Evolutionary conservation across 2,888 invertebrate species (phyloP), one percentile per base, ranked within the genome.

Genomic region (Parascotia fuliginaria): DNA sequence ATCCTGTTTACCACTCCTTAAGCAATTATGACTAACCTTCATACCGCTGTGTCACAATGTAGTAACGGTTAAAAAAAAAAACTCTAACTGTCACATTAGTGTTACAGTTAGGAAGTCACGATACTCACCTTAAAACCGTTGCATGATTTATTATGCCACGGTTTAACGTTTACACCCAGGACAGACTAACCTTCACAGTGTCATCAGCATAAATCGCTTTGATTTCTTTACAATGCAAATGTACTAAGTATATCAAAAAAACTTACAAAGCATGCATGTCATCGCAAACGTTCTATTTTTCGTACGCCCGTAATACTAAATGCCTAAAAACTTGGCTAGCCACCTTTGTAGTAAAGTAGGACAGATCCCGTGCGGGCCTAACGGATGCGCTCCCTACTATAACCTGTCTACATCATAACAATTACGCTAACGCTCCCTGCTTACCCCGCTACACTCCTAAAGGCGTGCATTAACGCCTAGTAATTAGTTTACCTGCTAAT

Each of bases 401-500:
- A 67, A 48, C 49, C 39, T 54, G 55, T 45, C 44, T 58, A 55
- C 55, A 40, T 65, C 57, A 60, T 55, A 65, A 65, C 54, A 69
- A 65, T 70, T 70, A 68, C 48, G 34, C 27, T 47, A 57, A 57
- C 41, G 33, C 43, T 56, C 52, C 40, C 50, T 59, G 49, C 54
- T 15, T 15, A 16, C 14, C n/a, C 14, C 33, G 16, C 48, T 27
- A 9, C 12, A 41, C 37, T 51, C 9, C 43, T 49, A 56, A 66
- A 64, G 65, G 53, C 45, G 54, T 49, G 44, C 56, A 64, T 66
- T 61, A 69, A 54, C 55, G 57, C 44, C 50, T 65, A 53, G 50
- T 60, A 69, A 70, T 70, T 70, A 69, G 67, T 70, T 64, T 61
- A 57, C 55, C 48, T 55, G 54, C 42, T 61, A 54, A 64, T 68